phyloP scores from a whole-genome alignment of 2,113 vertebrate species.

The Furnarius figulus region DNA sequence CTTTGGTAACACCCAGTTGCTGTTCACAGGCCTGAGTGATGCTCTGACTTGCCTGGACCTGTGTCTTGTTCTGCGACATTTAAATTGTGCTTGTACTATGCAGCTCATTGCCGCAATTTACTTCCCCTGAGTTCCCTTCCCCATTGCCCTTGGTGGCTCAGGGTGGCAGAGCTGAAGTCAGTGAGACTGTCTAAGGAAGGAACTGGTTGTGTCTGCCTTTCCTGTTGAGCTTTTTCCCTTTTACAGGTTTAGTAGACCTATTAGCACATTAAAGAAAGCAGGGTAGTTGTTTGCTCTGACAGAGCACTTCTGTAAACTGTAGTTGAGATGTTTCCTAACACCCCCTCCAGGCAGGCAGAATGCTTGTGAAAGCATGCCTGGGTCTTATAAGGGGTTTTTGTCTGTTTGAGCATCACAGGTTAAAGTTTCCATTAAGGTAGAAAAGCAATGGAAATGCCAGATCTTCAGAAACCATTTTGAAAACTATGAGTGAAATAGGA shows the following conservation, averaged over 20 bases:
- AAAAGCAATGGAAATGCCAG: neutral
- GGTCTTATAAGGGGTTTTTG: neutral
- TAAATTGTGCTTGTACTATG: neutral
- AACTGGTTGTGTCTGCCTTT: constrained; percentile 16
- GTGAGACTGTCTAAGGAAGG: neutral
- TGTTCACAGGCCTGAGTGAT: neutral
- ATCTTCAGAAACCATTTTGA: neutral
- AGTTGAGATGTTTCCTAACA: neutral
- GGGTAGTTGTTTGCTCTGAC: neutral
- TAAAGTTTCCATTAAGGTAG: neutral
- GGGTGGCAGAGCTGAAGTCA: neutral
- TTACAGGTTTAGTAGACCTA: neutral
- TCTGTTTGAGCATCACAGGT: neutral
- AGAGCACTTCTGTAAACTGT: neutral
- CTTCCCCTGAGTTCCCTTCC: neutral
- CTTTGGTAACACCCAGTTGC: neutral
- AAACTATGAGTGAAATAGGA: neutral
- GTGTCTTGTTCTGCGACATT: neutral
- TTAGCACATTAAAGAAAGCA: neutral
- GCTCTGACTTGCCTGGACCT: constrained; percentile 41
- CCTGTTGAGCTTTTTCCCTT: constrained; percentile 30
- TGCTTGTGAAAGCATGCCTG: neutral
- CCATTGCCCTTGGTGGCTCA: neutral
- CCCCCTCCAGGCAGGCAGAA: neutral
- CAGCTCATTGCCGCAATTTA: neutral